A percentile compares a stretch with the other conserved stretches of the same genome.
These are phyloP conservation scores for Bugula neritina DNA, from an alignment of 2,888 invertebrate genomes.

Conservation along the genomic window DNA sequence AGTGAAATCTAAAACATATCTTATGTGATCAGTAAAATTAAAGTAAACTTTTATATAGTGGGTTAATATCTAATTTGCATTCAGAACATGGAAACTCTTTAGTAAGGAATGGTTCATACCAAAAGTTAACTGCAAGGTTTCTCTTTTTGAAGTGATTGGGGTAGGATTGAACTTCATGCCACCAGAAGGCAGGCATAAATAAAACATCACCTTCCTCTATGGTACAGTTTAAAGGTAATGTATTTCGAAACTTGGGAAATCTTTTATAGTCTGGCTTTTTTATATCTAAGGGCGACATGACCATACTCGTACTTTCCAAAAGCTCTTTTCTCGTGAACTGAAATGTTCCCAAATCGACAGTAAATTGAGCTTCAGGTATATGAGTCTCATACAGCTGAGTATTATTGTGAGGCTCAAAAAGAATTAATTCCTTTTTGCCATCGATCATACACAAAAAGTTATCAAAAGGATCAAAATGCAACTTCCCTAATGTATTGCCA, in stretches of 20 bases:
- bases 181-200: conserved; percentile 51
- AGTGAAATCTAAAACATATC: too few species aligned
- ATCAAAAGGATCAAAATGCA: conserved; percentile 51
- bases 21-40: too few species aligned
- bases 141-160: conserved; percentile 38
- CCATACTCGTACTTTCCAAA: conserved; percentile 48
- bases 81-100: conserved; percentile 48
- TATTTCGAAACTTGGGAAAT: conserved; percentile 42
- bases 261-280: conserved; percentile 43
- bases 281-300: conserved; percentile 49
- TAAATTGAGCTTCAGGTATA: conserved; percentile 45
- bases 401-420: conserved; percentile 49
- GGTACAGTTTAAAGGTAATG: conserved; percentile 45
- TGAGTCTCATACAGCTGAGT: conserved; percentile 45
- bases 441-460: conserved; percentile 50
- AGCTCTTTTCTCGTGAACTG: conserved; percentile 38
- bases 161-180: conserved; percentile 51
- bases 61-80: conserved; percentile 45
- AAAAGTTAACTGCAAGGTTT: conserved; percentile 49
- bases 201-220: conserved; percentile 47
- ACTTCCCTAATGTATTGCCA: conserved; percentile 50
- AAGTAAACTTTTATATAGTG: conserved; percentile 42
- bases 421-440: conserved; percentile 44
- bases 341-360: conserved; percentile 34
- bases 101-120: conserved; percentile 49